Base-by-base conservation (phyloP, 2,888 invertebrate species). In the Idaea aversata region DNA sequence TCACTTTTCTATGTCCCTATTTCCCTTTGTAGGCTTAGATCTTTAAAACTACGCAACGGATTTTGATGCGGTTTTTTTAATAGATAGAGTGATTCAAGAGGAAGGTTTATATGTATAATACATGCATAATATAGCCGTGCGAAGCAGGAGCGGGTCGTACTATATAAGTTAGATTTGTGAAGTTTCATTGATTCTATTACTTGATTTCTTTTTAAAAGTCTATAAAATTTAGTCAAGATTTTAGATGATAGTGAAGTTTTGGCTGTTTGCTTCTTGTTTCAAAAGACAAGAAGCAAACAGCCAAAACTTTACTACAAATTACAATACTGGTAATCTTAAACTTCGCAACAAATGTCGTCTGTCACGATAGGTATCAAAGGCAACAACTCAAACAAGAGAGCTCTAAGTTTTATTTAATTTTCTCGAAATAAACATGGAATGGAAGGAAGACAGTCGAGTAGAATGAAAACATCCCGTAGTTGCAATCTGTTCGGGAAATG, bases 401-500 rank as follows among this genome's bases (percentile, higher is more conserved):
- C 47, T 13, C 47, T 47, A 13, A 47, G 47, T 47, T 47, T 47
- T 47, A 47, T 47, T 47, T 47, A 47, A 47, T 47, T 47, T 47
- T 10, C 47, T 47, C 47, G 47, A 47, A 47, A 47, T 47, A 47
- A 47, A 47, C 47, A 47, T 13, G 47, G 10, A 47, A 47, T 10
- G 47, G 47, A 10, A 47, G 47, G 47, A 47, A 47, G 47, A 47
- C 7, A 47, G 47, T 13, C 13, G 47, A 47, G 47, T 47, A 67
- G 63, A 73, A 74, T 70, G 69, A 70, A 68, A 69, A 69, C 72
- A 62, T 70, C 70, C 72, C 66, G 66, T 65, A 69, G 35, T 62
- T 68, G 70, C 74, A 73, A 74, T 72, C 73, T 71, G 73, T 68
- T 70, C 63, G 69, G 72, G 69, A 73, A 74, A 73, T 74, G 68